Conservation (phyloP, 2,113 vertebrate genomes). For the Cariama cristata region DNA sequence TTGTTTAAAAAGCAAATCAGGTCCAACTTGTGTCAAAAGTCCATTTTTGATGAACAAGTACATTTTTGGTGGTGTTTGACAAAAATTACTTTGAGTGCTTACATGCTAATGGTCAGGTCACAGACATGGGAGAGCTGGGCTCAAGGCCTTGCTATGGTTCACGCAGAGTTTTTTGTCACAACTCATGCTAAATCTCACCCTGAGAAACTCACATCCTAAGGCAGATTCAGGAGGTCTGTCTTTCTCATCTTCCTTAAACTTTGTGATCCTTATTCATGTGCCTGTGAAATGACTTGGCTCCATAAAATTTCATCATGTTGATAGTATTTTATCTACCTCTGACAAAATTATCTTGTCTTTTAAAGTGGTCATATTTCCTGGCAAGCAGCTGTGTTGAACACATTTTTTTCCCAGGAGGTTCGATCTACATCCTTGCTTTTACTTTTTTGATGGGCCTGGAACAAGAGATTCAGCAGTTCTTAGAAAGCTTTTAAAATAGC, state of each 20-base stretch:
- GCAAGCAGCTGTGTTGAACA: not conserved
- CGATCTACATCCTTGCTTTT: not conserved
- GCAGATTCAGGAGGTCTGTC: not conserved
- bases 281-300: not conserved
- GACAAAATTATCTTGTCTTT: not conserved
- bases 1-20: not conserved
- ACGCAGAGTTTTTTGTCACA: not conserved
- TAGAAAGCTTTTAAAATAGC: not conserved
- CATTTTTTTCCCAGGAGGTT: not conserved
- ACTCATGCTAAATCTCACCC: not conserved
- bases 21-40: not conserved
- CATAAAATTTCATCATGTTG: not conserved
- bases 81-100: not conserved
- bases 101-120: not conserved
- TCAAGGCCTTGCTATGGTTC: not conserved
- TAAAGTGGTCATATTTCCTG: not conserved
- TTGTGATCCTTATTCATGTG: not conserved
- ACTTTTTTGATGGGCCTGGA: not conserved
- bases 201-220: not conserved
- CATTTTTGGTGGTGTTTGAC: not conserved
- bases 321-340: not conserved
- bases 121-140: not conserved
- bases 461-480: not conserved
- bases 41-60: not conserved
- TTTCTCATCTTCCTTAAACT: not conserved